phyloP scores from a whole-genome alignment of 2,797 vertebrate genomes.

The Ibycter americanus region DNA sequence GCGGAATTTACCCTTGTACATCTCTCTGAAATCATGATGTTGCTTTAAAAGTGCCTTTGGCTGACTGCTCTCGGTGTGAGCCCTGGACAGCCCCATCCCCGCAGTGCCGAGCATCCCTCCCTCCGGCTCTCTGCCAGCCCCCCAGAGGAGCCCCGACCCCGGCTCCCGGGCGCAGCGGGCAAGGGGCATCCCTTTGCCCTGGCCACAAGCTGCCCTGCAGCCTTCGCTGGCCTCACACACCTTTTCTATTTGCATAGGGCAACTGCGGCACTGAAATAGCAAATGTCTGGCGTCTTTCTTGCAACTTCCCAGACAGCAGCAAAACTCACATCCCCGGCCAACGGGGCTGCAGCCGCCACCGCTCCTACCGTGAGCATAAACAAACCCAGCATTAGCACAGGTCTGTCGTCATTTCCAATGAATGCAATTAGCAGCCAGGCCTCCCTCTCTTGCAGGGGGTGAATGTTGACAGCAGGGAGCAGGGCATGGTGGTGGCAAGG shows the following conservation, averaged over 20 bases:
- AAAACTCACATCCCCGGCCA: background rate
- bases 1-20: accelerated
- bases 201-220: accelerated
- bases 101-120: background rate
- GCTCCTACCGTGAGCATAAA: background rate
- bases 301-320: background rate
- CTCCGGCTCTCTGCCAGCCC: background rate
- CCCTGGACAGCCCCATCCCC: background rate
- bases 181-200: background rate
- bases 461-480: background rate
- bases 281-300: background rate
- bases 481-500: accelerated
- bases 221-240: background rate
- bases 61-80: background rate
- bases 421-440: background rate
- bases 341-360: accelerated
- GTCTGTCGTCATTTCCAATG: background rate
- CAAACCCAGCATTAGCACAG: background rate
- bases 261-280: background rate
- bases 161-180: accelerated
- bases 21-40: background rate
- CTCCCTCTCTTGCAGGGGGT: background rate
- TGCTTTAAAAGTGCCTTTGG: background rate
- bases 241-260: background rate
- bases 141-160: background rate